These are phyloP conservation scores for Anisognathus igniventris DNA, from an alignment of 2,797 vertebrate genomes.

Conservation along the genomic window DNA sequence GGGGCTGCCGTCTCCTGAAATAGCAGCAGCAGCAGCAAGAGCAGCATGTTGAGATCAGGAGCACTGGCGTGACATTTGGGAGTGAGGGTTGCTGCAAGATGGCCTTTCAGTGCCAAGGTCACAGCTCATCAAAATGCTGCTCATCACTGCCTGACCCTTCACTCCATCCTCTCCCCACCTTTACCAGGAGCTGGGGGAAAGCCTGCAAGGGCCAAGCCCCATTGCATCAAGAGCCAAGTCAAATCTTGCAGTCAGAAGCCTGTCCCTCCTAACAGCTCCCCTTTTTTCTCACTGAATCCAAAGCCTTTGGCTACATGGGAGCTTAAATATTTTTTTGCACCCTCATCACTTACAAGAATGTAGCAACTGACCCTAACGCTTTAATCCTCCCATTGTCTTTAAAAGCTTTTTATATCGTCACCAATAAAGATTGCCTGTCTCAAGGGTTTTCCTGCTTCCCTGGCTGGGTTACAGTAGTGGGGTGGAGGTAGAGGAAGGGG, in stretches of 20 bases:
- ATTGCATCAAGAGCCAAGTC: neutral
- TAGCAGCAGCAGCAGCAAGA: constrained; percentile 17
- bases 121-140: neutral
- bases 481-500: neutral
- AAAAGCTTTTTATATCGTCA: constrained; percentile 32
- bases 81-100: neutral
- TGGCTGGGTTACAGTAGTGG: neutral
- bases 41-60: neutral
- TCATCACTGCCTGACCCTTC: neutral
- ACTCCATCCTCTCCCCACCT: neutral
- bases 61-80: neutral
- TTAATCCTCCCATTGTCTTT: constrained; percentile 54
- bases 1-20: constrained; percentile 51
- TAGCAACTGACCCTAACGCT: neutral
- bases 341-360: constrained; percentile 1
- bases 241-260: neutral
- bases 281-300: neutral
- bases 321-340: constrained; percentile 30
- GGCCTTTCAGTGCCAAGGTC: neutral
- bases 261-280: neutral
- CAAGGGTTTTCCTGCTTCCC: constrained; percentile 25
- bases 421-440: constrained; percentile 46
- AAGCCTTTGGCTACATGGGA: neutral
- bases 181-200: neutral
- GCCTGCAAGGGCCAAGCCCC: fast-evolving